A percentile compares a stretch with the other conserved stretches of the same genome.
These are phyloP conservation scores for Oreonectes daqikongensis DNA, from an alignment of 2,797 vertebrate species.

Conservation along the genomic window DNA sequence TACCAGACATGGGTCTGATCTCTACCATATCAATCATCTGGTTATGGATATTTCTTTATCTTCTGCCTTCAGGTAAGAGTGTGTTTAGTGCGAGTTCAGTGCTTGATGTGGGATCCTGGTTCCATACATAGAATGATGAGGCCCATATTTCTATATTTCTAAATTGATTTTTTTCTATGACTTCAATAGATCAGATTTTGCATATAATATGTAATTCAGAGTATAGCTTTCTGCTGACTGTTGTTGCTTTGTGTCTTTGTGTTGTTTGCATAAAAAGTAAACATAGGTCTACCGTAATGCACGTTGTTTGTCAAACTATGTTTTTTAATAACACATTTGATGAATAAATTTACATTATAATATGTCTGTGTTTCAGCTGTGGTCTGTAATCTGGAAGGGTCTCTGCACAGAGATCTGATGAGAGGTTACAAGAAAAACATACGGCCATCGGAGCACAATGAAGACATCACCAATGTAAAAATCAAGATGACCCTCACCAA, in stretches of 20 bases:
- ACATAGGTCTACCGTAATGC: too few species aligned
- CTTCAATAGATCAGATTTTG: not conserved
- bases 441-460: conserved; percentile 74
- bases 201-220: too few species aligned
- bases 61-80: conserved; percentile 46
- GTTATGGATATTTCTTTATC: conserved; percentile 31
- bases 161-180: not conserved
- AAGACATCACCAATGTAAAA: conserved; percentile 83
- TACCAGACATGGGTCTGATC: conserved; percentile 31
- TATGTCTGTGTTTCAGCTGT: conserved; percentile 60
- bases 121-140: not conserved
- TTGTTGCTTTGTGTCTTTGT: too few species aligned
- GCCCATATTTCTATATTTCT: too few species aligned
- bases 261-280: too few species aligned
- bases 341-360: too few species aligned
- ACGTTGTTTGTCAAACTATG: not conserved
- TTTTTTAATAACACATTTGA: not conserved
- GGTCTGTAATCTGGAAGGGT: conserved; percentile 84
- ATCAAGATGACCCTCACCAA: conserved; percentile 97
- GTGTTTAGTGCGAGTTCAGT: not conserved
- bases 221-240: too few species aligned
- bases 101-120: not conserved
- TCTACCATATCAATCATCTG: not conserved
- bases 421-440: conserved; percentile 84
- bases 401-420: conserved; percentile 86